Conservation (phyloP, 2,797 vertebrate species). For the Ctenopoma multispine region DNA sequence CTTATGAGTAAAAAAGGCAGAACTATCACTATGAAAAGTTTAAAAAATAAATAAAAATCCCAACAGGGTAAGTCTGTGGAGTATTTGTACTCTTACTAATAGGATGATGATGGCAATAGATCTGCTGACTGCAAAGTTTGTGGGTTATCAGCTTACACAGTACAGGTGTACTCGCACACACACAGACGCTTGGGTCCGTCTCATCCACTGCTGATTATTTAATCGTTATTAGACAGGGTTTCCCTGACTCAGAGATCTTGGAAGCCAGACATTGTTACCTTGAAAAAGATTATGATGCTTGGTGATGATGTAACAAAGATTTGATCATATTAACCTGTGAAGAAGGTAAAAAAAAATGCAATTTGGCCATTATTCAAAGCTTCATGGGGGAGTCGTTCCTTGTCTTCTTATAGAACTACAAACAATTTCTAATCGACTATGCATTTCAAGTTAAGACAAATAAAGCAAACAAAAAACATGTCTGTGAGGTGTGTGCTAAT, state of each 20-base stretch:
- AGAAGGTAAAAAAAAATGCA: not conserved
- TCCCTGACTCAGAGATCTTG: not conserved
- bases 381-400: too few species aligned
- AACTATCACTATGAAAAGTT: not conserved
- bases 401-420: too few species aligned
- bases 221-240: constrained; percentile 2
- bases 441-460: too few species aligned
- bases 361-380: too few species aligned
- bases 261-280: not conserved
- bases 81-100: constrained; percentile 60
- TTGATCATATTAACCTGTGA: not conserved
- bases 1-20: not conserved
- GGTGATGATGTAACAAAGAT: not conserved
- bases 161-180: constrained; percentile 13
- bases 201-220: constrained; percentile 1
- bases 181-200: constrained; percentile 3
- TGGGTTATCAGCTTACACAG: constrained; percentile 79
- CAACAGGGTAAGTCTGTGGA: not conserved
- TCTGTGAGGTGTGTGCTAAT: too few species aligned
- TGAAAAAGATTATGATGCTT: constrained; percentile 4
- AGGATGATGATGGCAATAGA: constrained; percentile 77
- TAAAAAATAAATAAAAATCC: not conserved
- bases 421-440: too few species aligned
- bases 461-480: too few species aligned
- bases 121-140: constrained; percentile 78